phyloP scores from a whole-genome alignment of 2,113 vertebrate species.

The Callorhinus ursinus region DNA sequence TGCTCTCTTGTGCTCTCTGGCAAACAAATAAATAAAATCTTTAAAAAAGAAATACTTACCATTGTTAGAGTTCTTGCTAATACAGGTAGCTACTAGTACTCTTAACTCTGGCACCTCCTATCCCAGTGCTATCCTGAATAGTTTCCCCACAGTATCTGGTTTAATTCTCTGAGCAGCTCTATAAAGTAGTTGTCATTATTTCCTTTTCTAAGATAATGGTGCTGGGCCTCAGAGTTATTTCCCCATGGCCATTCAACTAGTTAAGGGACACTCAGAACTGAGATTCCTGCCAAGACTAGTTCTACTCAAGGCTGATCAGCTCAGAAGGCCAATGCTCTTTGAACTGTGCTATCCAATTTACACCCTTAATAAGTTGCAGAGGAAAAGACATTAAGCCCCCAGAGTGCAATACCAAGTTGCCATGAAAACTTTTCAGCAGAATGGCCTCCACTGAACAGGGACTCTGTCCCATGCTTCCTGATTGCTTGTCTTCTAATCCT shows the following conservation, averaged over 20 bases:
- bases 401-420: neutral
- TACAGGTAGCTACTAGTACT: neutral
- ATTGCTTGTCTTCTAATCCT: neutral
- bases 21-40: no score
- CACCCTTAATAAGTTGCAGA: neutral
- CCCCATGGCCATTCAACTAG: neutral
- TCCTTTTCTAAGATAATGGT: neutral
- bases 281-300: neutral
- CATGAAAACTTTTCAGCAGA: neutral
- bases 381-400: neutral
- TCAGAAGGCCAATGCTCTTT: neutral
- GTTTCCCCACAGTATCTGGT: neutral
- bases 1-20: no score
- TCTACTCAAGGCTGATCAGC: neutral
- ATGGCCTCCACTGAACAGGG: neutral
- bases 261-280: neutral
- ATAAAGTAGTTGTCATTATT: neutral
- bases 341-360: neutral
- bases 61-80: neutral
- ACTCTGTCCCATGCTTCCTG: neutral
- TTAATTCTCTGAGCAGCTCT: neutral
- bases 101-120: neutral
- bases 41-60: neutral
- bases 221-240: neutral
- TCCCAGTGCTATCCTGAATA: neutral